Percentiles rank a stretch among this genome's conserved stretches.
phyloP scores from a whole-genome alignment of 2,113 vertebrate genomes.

The Eulemur macaco region DNA sequence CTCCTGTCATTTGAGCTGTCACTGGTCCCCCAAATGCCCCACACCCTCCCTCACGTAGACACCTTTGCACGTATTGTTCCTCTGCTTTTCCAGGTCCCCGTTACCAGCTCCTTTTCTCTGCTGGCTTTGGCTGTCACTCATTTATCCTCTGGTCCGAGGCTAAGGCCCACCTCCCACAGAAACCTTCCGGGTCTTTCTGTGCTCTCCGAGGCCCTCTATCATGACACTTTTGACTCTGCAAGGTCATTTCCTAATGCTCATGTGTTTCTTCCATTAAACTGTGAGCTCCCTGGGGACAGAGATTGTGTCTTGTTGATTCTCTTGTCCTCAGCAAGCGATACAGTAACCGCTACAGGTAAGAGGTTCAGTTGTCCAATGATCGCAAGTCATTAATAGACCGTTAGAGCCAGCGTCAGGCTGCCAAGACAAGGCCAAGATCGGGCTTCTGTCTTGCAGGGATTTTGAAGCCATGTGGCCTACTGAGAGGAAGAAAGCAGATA shows the following conservation, averaged over 20 bases:
- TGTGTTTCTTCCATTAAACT: not conserved
- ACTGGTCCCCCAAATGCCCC: not conserved
- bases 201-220: not conserved
- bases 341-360: not conserved
- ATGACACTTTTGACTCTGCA: no score
- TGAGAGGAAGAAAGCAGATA: not conserved
- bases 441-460: not conserved
- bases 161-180: not conserved
- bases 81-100: not conserved
- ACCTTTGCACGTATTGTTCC: not conserved
- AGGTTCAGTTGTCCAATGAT: fast-evolving
- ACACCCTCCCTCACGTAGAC: fast-evolving
- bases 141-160: not conserved
- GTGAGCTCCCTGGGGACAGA: not conserved
- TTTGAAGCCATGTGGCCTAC: not conserved
- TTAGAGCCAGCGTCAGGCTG: not conserved
- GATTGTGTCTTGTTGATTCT: not conserved
- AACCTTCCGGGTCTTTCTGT: not conserved
- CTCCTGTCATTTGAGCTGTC: not conserved
- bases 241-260: not conserved
- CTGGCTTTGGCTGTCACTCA: not conserved
- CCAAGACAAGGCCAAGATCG: not conserved
- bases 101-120: not conserved
- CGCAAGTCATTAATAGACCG: not conserved
- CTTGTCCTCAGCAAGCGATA: not conserved